Conservation (phyloP, 2,888 invertebrate species). For the Meiosimyza decipiens region DNA sequence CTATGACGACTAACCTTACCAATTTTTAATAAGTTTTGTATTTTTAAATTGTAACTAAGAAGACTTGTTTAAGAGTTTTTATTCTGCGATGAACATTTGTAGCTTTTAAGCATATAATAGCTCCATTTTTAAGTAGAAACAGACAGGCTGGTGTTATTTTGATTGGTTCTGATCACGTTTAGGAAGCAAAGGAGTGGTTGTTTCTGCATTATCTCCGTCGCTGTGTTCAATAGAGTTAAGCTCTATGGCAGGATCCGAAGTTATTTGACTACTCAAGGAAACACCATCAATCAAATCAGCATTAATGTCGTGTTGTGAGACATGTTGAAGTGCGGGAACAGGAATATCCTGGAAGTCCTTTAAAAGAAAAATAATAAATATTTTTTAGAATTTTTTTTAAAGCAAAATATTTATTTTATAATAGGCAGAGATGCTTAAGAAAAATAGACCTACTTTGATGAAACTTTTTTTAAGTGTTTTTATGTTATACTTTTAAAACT, state of each 20-base stretch:
- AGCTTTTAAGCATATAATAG: slow-evolving; percentile 30
- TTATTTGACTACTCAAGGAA: slow-evolving; percentile 58
- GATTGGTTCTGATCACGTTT: slow-evolving; percentile 44
- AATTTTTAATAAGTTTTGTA: not conserved
- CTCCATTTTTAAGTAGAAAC: slow-evolving; percentile 41
- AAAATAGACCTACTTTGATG: no score
- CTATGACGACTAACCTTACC: no score
- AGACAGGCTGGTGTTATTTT: slow-evolving; percentile 49
- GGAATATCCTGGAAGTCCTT: slow-evolving; percentile 52
- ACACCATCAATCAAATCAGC: slow-evolving; percentile 55
- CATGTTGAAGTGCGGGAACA: slow-evolving; percentile 45
- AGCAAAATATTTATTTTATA: slow-evolving; percentile 3
- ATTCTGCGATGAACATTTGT: slow-evolving; percentile 1
- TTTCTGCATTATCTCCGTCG: slow-evolving; percentile 45
- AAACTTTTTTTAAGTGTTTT: not conserved
- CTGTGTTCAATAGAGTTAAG: slow-evolving; percentile 51
- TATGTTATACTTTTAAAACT: no score
- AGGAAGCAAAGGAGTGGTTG: slow-evolving; percentile 56
- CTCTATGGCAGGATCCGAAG: slow-evolving; percentile 55
- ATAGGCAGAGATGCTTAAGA: not conserved
- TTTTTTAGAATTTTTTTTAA: not conserved
- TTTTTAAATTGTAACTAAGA: not conserved
- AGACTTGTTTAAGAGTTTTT: slow-evolving; percentile 14
- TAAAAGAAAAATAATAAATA: slow-evolving; percentile 5
- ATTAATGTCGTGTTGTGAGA: slow-evolving; percentile 47